Evolutionary conservation across 2,888 invertebrate genomes (phyloP), one percentile per base, ranked within the genome.

Genomic region (Rhagophthalmus giganteus): DNA sequence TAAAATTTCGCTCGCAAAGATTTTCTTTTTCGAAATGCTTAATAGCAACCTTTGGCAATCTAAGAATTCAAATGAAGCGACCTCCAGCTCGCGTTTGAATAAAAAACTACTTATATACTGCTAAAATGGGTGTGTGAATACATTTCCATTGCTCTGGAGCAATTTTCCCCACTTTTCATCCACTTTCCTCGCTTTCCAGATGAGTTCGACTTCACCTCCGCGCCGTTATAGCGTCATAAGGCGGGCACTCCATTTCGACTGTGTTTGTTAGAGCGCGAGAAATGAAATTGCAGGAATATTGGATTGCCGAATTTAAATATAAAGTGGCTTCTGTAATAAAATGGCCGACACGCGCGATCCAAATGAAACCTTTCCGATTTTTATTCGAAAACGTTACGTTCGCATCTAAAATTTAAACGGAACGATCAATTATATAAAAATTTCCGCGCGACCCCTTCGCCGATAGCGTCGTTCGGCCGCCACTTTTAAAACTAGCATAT

Each of bases 221-320:
- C 44, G 53, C 58, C 54, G 57, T 60, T 61, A 61, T 61, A 57
- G 62, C 60, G 63, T 65, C 64, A 66, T 66, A 68, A 67, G 65
- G 61, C 55, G 58, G 60, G 60, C 61, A 60, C 54, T 54, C 57
- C 55, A 58, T 60, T 53, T 59, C 56, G 48, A 41, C 54, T 57
- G 56, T 59, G 60, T 60, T 58, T 55, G 57, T 55, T 47, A 51
- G 51, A 54, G 53, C 49, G 46, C 57, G 62, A 61, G 69, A 68
- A 69, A 71, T 70, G 73, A 74, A 74, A 74, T 74, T 74, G 73
- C 71, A 67, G 66, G 73, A 73, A 73, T 73, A 74, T 74, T 73
- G 73, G 70, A 72, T 72, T 69, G 65, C 70, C 63, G 64, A 73
- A 74, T 74, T 74, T 74, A 72, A 74, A 74, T 74, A 74, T 74